Evolutionary conservation across 2,888 invertebrate species (phyloP).

Genomic region (Oscheius sp.): DNA sequence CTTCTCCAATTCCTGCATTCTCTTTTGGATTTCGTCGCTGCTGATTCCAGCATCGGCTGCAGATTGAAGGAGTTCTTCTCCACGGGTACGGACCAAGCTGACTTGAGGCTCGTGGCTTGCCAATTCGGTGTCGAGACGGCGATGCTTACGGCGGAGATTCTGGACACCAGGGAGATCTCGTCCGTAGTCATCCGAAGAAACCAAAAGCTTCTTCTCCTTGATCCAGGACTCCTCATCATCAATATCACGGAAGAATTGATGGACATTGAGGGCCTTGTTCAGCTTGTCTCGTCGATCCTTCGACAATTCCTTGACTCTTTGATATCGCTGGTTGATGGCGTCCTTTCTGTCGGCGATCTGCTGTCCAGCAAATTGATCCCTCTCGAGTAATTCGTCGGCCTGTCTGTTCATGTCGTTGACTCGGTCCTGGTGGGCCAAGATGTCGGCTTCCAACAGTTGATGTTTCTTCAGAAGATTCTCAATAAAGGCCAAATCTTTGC

Average conservation of each 20-base stretch:
- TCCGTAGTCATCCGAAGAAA: conserved; percentile 97
- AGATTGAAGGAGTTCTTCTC: conserved; percentile 65
- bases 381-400: conserved; percentile 93
- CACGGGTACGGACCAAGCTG: conserved; percentile 68
- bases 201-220: conserved; percentile 96
- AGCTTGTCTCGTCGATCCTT: conserved; percentile 90
- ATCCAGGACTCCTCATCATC: conserved; percentile 99
- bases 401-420: conserved; percentile 76
- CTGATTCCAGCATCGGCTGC: conserved; percentile 64
- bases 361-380: conserved; percentile 96
- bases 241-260: conserved; percentile 98
- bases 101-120: conserved; percentile 93
- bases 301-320: conserved; percentile 82
- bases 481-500: conserved; percentile 89
- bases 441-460: conserved; percentile 96
- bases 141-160: conserved; percentile 97
- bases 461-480: conserved; percentile 96
- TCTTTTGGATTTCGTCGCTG: conserved; percentile 67
- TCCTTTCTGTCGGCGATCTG: conserved; percentile 88
- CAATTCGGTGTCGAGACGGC: conserved; percentile 95
- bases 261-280: conserved; percentile 95
- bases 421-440: conserved; percentile 84
- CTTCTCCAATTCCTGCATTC: conserved; percentile 83
- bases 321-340: conserved; percentile 94
- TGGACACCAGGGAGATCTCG: conserved; percentile 97